Evolutionary conservation across 1,140 invertebrate genomes (phyloP), one percentile per base, ranked within the genome.

Genomic region (Ectropis grisescens): DNA sequence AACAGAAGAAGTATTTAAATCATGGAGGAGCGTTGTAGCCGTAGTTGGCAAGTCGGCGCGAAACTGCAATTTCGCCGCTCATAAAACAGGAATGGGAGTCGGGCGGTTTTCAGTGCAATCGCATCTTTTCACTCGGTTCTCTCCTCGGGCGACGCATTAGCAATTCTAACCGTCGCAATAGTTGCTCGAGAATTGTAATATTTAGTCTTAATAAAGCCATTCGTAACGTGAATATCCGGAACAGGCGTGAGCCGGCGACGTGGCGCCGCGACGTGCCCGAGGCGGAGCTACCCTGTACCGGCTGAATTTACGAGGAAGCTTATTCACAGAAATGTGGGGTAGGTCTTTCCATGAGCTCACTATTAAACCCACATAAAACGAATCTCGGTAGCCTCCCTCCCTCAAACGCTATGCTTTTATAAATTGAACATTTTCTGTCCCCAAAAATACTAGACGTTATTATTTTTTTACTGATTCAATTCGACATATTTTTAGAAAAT

Each of bases 161-260:
- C 61, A 69, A 79, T 75, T 74, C 64, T 65, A 68, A 70, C 50
- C 47, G 52, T 58, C 44, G 61, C 56, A 66, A 69, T 68, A 70
- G 64, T 74, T 65, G 51, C 60, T 54, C 40, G 59, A 61, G 67
- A 70, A 70, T 65, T 70, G 65, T 72, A 74, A 75, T 74, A 74
- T 72, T 79, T 70, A 74, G 67, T 68, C 59, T 79, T 71, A 79
- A 76, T 74, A 76, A 67, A 75, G 64, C 61, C 62, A 72, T 78
- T 72, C 65, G 66, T 71, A 71, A 72, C 56, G 55, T 48, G 65
- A 59, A 71, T 67, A 76, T 70, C 69, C 65, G 54, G 65, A 59
- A 58, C 59, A 61, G 66, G 53, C 64, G 55, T 58, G 50, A 52
- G 52, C 41, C 34, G 42, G 40, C 24, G 6, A 4, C 4, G 41